These are phyloP conservation scores for Myrmecophaga tridactyla DNA, from an alignment of 2,113 vertebrate species.

Conservation along the genomic window DNA sequence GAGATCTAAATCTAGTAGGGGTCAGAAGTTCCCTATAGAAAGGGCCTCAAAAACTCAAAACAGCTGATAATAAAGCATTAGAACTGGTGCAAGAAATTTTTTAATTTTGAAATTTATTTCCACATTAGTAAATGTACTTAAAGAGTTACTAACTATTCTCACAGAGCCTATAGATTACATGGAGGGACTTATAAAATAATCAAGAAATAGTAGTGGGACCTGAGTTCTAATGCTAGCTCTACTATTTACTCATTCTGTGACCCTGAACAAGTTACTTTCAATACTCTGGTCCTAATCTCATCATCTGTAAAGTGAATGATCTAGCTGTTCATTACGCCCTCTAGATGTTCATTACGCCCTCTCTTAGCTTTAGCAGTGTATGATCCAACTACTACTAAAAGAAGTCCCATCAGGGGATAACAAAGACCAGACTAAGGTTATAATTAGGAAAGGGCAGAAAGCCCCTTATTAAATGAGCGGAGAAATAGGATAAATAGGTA, in stretches of 20 bases:
- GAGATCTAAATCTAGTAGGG: slow-evolving; percentile 31
- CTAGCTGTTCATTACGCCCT: too few species aligned
- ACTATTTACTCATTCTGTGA: slow-evolving; percentile 3
- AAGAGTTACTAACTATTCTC: slow-evolving; percentile 29
- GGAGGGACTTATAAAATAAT: background rate
- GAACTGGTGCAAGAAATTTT: background rate
- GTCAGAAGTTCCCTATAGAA: background rate
- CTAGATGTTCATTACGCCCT: background rate
- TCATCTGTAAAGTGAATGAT: slow-evolving; percentile 23
- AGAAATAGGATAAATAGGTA: background rate
- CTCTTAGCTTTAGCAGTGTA: background rate
- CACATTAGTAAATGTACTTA: background rate
- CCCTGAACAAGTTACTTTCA: slow-evolving; percentile 19
- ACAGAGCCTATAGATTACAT: background rate
- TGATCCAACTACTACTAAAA: slow-evolving; percentile 3
- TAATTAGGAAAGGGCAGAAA: slow-evolving; percentile 31
- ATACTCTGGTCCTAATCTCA: background rate
- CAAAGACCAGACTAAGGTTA: slow-evolving; percentile 31
- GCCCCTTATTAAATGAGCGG: background rate
- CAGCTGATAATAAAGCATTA: background rate
- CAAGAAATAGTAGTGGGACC: background rate
- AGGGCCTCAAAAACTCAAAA: background rate
- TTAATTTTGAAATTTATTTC: slow-evolving; percentile 13
- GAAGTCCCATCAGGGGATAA: background rate
- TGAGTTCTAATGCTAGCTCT: background rate